A percentile compares a stretch with the other conserved stretches of the same genome.
phyloP scores from a whole-genome alignment of 2,888 invertebrate species.

The Balanococcus diminutus region DNA sequence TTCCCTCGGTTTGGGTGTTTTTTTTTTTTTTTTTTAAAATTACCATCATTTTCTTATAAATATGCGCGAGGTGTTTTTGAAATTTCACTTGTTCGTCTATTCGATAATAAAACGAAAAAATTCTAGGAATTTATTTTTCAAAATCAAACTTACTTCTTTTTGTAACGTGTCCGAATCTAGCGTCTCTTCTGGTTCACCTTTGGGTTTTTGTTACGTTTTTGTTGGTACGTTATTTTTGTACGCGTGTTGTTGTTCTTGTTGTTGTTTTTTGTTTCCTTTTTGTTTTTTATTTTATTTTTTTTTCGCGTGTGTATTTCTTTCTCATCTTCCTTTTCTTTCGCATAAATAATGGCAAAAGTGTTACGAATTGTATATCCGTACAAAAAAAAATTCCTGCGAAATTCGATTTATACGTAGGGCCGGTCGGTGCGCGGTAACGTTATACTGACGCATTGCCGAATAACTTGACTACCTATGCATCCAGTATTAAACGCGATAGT shows the following conservation, averaged over 20 bases:
- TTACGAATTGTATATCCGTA: neutral
- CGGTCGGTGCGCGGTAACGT: neutral
- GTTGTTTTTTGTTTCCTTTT: neutral
- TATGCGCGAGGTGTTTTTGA: neutral
- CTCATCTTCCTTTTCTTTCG: neutral
- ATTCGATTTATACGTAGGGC: neutral
- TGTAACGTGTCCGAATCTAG: neutral
- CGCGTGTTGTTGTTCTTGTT: too few relatives aligned
- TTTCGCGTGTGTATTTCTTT: neutral
- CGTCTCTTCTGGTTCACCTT: neutral
- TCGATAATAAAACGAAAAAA: neutral
- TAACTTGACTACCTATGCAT: neutral
- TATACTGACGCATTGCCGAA: neutral
- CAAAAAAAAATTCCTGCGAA: neutral
- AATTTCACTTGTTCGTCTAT: slow-evolving; percentile 47
- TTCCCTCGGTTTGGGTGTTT: neutral
- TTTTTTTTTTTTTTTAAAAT: slow-evolving; percentile 5
- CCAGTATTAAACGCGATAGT: neutral
- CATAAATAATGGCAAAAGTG: neutral
- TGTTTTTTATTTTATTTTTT: neutral
- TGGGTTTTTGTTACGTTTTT: neutral
- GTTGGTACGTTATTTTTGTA: neutral
- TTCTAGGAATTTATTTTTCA: slow-evolving; percentile 1
- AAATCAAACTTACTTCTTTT: neutral
- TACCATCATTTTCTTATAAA: too few relatives aligned